Evolutionary conservation across 2,113 vertebrate species (phyloP).

Genomic region (Laticauda colubrina): DNA sequence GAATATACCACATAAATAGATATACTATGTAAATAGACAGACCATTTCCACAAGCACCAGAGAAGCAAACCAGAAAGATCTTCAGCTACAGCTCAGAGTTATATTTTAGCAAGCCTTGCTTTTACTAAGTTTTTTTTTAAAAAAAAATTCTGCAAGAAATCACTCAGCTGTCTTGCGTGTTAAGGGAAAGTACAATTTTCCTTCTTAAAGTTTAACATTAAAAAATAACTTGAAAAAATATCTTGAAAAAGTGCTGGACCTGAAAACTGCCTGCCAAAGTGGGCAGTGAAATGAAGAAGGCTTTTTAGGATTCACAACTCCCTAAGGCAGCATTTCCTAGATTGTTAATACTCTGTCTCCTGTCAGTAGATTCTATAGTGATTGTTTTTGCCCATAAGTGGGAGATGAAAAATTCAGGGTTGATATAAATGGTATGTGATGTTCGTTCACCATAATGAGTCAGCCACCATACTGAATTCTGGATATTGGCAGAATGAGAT

Average conservation of each 20-base stretch:
- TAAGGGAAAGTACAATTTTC: neutral
- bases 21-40: no score
- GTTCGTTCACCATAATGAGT: neutral
- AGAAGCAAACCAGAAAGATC: neutral
- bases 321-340: neutral
- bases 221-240: neutral
- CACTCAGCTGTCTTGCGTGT: neutral
- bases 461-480: neutral
- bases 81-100: neutral
- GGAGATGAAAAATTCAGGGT: neutral
- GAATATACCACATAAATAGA: no score
- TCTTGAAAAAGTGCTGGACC: neutral
- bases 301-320: neutral
- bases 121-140: neutral
- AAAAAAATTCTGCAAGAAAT: neutral
- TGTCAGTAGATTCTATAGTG: neutral
- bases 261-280: neutral
- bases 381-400: neutral
- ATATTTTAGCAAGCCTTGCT: neutral
- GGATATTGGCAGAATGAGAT: neutral
- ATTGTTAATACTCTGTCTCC: neutral
- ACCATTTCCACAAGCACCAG: neutral
- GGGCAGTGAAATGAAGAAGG: neutral
- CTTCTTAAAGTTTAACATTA: neutral
- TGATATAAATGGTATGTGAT: neutral